Conservation (phyloP, 2,888 invertebrate species). For the Aricia artaxerxes region DNA sequence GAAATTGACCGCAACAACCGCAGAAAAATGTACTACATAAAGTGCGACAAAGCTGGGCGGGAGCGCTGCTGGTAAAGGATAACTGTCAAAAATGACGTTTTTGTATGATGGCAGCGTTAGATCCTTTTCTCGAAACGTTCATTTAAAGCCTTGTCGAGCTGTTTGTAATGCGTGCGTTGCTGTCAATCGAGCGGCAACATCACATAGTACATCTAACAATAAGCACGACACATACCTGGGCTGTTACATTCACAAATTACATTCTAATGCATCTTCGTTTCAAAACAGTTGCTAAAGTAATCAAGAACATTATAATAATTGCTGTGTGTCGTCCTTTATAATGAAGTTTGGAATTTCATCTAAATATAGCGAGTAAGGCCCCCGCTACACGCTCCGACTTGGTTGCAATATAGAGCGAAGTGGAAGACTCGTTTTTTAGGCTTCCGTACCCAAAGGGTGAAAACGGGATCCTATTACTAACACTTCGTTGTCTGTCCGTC, state of each 20-base stretch:
- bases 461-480: too few relatives aligned
- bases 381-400: neutral
- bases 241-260: neutral
- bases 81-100: too few relatives aligned
- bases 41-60: too few relatives aligned
- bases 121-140: too few relatives aligned
- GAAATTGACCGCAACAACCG: neutral
- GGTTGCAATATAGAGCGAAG: too few relatives aligned
- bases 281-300: slow-evolving; percentile 12
- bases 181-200: neutral
- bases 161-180: neutral
- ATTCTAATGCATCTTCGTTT: slow-evolving; percentile 9
- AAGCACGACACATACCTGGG: neutral
- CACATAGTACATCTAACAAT: neutral
- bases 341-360: slow-evolving; percentile 22
- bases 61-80: too few relatives aligned
- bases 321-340: slow-evolving; percentile 14
- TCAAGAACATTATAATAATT: slow-evolving; percentile 1
- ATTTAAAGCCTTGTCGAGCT: too few relatives aligned
- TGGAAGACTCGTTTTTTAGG: too few relatives aligned
- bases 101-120: too few relatives aligned
- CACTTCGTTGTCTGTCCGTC: too few relatives aligned
- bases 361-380: neutral
- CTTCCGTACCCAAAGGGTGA: too few relatives aligned
- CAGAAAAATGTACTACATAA: neutral